Evolutionary conservation across 2,888 invertebrate genomes (phyloP).

Genomic region (Pandemis cinnamomeana): DNA sequence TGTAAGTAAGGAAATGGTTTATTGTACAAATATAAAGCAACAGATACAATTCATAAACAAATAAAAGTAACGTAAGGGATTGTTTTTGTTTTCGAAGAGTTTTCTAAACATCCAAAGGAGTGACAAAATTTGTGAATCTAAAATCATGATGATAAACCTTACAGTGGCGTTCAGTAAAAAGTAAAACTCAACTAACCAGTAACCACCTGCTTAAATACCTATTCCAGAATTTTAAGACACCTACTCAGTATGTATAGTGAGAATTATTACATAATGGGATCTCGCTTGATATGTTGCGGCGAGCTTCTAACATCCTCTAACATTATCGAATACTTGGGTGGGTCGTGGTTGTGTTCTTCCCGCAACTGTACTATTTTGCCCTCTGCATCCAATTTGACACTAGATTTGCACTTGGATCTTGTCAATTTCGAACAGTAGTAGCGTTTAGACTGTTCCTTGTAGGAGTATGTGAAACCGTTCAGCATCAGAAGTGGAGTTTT

Average conservation of each 20-base stretch:
- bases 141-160: too few species aligned
- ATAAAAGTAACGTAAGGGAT: too few species aligned
- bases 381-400: constrained; percentile 33
- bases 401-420: constrained; percentile 34
- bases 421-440: constrained; percentile 38
- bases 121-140: too few species aligned
- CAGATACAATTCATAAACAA: too few species aligned
- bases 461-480: constrained; percentile 36
- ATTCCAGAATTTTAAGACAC: too few species aligned
- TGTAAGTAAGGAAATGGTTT: too few species aligned
- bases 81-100: too few species aligned
- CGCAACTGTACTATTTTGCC: constrained; percentile 19
- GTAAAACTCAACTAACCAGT: too few species aligned
- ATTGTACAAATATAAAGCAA: too few species aligned
- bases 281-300: not conserved
- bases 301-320: constrained; percentile 5
- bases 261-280: not conserved
- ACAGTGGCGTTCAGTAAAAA: too few species aligned
- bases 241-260: not conserved
- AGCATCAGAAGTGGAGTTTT: constrained; percentile 33
- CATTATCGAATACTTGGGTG: constrained; percentile 18
- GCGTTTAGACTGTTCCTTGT: constrained; percentile 35
- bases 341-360: constrained; percentile 31
- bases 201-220: too few species aligned
- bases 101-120: too few species aligned